Evolutionary conservation across 2,113 vertebrate genomes (phyloP), one percentile per base, ranked within the genome.

Genomic region (Amazona vittata): DNA sequence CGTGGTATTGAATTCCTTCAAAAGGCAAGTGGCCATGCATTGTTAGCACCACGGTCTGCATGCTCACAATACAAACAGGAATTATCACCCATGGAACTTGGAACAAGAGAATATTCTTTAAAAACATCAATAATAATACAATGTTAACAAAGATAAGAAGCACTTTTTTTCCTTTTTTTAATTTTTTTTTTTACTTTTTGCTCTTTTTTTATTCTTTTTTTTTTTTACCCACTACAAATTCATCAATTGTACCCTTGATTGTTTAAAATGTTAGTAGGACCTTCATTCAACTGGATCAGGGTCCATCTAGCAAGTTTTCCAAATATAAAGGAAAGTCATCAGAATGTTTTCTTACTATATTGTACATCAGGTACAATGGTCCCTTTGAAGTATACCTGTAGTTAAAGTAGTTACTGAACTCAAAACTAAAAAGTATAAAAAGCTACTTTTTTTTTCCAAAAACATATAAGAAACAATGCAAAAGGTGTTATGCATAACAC

Each of bases 341-440:
- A 47, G 86, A 96, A 74, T 96, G 83, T 89, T 93, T 94, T 89
- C 90, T 96, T 95, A 89, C 93, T 93, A 96, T 97, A 94, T 93
- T 96, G 96, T 98, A 98, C 96, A 70, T 91, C 95, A 93, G 88
- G 96, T 98, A 98, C 97, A 98, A 89, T 97, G 98, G 98, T 98
- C 98, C 98, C 98, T 98, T 98, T 98, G 97, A 98, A 98, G 97
- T 97, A 98, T 98, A 98, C 98, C 98, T 99, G 98, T 97, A 98
- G 98, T 98, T 98, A 98, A 98, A 98, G 98, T 98, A 98, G 96
- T 98, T 98, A 98, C 91, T 77, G 88, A 98, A 98, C 97, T 98
- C 91, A 96, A 97, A 98, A 98, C 98, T 98, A 98, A 98, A 98
- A 97, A 97, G 98, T 98, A 98, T 99, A 98, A 99, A 98, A 99